Evolutionary conservation across 1,140 invertebrate species (phyloP).

Genomic region (Neocloeon triangulifer): DNA sequence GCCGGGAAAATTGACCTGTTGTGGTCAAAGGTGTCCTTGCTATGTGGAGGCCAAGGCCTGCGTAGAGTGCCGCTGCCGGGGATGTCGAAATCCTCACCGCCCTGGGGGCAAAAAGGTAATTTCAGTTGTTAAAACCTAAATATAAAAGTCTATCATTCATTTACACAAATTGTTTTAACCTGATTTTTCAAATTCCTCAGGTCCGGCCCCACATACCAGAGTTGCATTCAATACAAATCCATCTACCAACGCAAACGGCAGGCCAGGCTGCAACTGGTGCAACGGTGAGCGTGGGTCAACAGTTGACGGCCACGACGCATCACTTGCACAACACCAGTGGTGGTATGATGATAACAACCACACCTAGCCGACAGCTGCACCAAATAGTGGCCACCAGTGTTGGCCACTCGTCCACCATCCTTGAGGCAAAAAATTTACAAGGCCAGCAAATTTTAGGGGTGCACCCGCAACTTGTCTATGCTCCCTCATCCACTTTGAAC

Average conservation of each 20-base stretch:
- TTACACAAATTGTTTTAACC: too few relatives aligned
- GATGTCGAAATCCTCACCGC: conserved; percentile 71
- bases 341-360: too few relatives aligned
- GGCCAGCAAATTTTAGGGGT: too few relatives aligned
- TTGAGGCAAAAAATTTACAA: too few relatives aligned
- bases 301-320: conserved; percentile 18
- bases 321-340: conserved; percentile 9
- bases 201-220: conserved; percentile 38
- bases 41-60: conserved; percentile 73
- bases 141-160: too few relatives aligned
- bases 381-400: too few relatives aligned
- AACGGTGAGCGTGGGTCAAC: conserved; percentile 16
- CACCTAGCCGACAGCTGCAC: too few relatives aligned
- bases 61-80: conserved; percentile 67
- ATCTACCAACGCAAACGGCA: conserved; percentile 4
- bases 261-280: background rate
- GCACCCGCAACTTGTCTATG: too few relatives aligned
- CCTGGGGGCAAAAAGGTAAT: conserved; percentile 53
- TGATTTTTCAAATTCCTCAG: too few relatives aligned
- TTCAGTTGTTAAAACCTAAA: too few relatives aligned
- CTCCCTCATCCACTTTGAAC: too few relatives aligned
- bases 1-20: conserved; percentile 75
- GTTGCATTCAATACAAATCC: conserved; percentile 13
- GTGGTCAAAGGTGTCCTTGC: conserved; percentile 79
- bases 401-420: too few relatives aligned